These are phyloP conservation scores for Callionymus lyra DNA, from an alignment of 2,113 vertebrate species.

Conservation along the genomic window DNA sequence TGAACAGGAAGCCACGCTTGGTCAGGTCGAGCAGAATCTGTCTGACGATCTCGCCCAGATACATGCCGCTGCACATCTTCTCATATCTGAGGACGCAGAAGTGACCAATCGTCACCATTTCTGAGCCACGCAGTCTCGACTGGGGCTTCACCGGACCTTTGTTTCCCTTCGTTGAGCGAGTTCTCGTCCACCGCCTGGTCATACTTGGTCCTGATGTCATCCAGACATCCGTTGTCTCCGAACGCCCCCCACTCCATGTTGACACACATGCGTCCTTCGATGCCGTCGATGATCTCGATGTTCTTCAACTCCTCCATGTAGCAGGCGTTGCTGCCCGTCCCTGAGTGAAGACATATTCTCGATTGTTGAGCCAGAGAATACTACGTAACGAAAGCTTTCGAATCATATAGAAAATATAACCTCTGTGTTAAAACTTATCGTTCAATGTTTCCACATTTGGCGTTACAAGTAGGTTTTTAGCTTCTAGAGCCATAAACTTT, in stretches of 20 bases:
- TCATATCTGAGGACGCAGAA: constrained; percentile 73
- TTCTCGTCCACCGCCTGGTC: constrained; percentile 88
- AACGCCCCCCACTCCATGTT: constrained; percentile 86
- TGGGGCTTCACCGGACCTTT: too few relatives aligned
- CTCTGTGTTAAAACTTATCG: too few relatives aligned
- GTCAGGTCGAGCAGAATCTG: constrained; percentile 95
- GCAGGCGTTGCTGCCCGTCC: constrained; percentile 85
- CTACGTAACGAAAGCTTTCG: too few relatives aligned
- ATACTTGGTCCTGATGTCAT: constrained; percentile 88
- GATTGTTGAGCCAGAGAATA: too few relatives aligned
- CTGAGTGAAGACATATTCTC: constrained; percentile 53
- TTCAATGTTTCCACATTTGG: too few relatives aligned
- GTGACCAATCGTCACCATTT: neutral
- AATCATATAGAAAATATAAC: too few relatives aligned
- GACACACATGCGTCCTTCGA: constrained; percentile 84
- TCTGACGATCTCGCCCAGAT: constrained; percentile 94
- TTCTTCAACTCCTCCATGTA: constrained; percentile 89
- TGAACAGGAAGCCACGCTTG: constrained; percentile 89
- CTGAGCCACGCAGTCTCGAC: too few relatives aligned
- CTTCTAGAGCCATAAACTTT: too few relatives aligned
- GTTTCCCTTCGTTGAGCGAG: constrained; percentile 89
- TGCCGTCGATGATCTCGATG: constrained; percentile 81
- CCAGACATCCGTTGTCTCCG: constrained; percentile 88
- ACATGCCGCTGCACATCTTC: constrained; percentile 99
- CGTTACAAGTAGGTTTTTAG: too few relatives aligned